Evolutionary conservation across 2,113 vertebrate species (phyloP).

Genomic region (Bubo blakistoni): DNA sequence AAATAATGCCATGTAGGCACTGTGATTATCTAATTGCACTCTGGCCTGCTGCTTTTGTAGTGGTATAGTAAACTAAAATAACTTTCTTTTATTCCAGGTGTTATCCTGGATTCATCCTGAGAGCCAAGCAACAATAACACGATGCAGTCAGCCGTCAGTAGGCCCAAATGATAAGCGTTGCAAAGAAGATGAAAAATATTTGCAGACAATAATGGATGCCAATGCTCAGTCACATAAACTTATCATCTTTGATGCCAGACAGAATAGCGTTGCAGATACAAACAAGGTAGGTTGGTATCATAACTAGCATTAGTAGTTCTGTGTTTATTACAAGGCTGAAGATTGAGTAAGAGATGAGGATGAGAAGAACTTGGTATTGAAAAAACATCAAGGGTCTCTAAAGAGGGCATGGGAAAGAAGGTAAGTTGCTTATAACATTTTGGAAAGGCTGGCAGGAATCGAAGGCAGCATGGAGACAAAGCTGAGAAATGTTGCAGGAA

Average conservation of each 20-base stretch:
- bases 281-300: constrained; percentile 82
- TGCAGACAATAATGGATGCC: constrained; percentile 95
- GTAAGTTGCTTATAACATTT: neutral
- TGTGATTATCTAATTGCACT: neutral
- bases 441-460: neutral
- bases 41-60: neutral
- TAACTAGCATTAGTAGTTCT: neutral
- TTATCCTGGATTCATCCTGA: constrained; percentile 98
- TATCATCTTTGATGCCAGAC: constrained; percentile 91
- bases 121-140: constrained; percentile 90
- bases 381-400: neutral
- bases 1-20: neutral
- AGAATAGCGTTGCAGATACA: constrained; percentile 85
- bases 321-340: neutral
- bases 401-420: neutral
- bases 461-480: neutral
- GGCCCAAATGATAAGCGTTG: constrained; percentile 90
- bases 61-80: neutral
- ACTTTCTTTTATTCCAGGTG: constrained; percentile 73
- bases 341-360: neutral
- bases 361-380: neutral
- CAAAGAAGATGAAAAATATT: constrained; percentile 93
- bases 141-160: constrained; percentile 91
- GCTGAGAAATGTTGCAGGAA: neutral
- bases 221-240: constrained; percentile 98